phyloP scores from a whole-genome alignment of 2,113 vertebrate genomes.

The Rhagologus leucostigma region DNA sequence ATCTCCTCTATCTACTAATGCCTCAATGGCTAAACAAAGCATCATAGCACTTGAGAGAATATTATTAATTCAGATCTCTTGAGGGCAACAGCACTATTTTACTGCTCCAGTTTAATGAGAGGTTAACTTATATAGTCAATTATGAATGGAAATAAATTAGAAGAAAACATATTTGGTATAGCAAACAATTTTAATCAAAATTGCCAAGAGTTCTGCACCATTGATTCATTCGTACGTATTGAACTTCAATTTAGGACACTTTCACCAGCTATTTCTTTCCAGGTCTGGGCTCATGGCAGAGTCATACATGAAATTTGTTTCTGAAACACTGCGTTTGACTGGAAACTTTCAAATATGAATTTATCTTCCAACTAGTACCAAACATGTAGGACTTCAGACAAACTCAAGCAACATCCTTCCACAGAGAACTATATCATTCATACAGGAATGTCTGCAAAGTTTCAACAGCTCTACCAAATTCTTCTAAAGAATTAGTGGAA shows the following conservation, averaged over 20 bases:
- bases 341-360: background rate
- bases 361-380: background rate
- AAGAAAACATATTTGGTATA: background rate
- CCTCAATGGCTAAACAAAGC: constrained; percentile 17
- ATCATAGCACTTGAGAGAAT: background rate
- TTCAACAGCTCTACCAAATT: background rate
- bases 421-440: background rate
- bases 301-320: background rate
- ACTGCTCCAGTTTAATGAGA: constrained; percentile 22
- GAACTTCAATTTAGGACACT: background rate
- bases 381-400: background rate
- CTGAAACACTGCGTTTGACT: background rate
- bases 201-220: background rate
- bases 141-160: constrained; percentile 2
- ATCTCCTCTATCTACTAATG: background rate
- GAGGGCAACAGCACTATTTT: constrained; percentile 14
- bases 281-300: background rate
- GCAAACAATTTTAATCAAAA: background rate
- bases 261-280: background rate
- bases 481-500: background rate
- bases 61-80: constrained; percentile 40
- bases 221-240: background rate
- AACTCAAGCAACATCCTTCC: background rate
- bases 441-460: background rate
- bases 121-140: background rate